Conservation (phyloP, 2,888 invertebrate genomes). For the Fabriciana adippe region DNA sequence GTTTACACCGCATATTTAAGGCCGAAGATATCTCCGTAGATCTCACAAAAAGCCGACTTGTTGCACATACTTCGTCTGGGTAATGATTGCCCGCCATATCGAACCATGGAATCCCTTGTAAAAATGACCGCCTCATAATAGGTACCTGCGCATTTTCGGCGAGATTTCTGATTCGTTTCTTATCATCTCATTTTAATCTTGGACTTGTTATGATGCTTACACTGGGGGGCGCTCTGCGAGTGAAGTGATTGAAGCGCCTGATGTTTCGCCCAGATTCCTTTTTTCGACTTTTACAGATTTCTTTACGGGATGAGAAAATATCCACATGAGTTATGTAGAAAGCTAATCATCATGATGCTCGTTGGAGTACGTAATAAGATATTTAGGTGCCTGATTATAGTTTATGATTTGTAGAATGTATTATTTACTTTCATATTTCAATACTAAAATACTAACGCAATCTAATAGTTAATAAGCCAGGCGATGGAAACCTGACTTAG, state of each 20-base stretch:
- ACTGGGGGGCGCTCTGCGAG: conserved; percentile 39
- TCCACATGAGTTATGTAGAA: conserved; percentile 48
- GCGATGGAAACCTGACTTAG: conserved; percentile 51
- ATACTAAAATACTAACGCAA: conserved; percentile 45
- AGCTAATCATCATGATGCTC: conserved; percentile 17
- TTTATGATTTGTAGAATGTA: conserved; percentile 42
- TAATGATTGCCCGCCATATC: conserved; percentile 79
- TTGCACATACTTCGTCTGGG: conserved; percentile 56
- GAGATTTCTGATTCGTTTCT: conserved; percentile 74
- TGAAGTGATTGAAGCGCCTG: conserved; percentile 62
- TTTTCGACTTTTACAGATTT: conserved; percentile 42
- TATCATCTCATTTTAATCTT: conserved; percentile 80
- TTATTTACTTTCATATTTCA: conserved; percentile 42
- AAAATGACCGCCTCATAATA: conserved; percentile 77
- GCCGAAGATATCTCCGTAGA: conserved; percentile 65
- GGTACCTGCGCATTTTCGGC: conserved; percentile 73
- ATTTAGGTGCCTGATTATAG: conserved; percentile 40
- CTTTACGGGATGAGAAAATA: neutral
- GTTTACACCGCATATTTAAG: conserved; percentile 65
- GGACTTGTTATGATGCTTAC: conserved; percentile 63
- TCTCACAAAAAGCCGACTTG: conserved; percentile 66
- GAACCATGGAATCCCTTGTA: conserved; percentile 73
- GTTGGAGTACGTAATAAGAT: conserved; percentile 36
- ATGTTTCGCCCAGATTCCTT: conserved; percentile 56
- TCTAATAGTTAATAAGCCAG: conserved; percentile 50